Percentiles rank a stretch among this genome's conserved stretches.
Conservation (phyloP, 2,113 vertebrate genomes). For the Dromiciops gliroides region DNA sequence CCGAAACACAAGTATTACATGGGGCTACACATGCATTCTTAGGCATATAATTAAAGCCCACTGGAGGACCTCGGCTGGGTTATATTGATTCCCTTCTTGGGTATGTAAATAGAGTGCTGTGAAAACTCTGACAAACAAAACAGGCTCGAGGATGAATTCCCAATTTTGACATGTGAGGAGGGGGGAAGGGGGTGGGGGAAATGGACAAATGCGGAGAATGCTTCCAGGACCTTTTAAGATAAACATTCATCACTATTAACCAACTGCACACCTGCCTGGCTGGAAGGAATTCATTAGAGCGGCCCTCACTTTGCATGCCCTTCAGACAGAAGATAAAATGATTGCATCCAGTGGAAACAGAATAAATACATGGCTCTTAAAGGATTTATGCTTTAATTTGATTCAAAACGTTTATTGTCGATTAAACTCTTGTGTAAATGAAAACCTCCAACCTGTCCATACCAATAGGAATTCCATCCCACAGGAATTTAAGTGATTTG, state of each 20-base stretch:
- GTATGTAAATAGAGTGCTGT: slow-evolving; percentile 77
- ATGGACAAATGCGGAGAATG: slow-evolving; percentile 67
- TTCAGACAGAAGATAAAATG: slow-evolving; percentile 60
- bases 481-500: slow-evolving; percentile 39
- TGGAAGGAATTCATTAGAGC: slow-evolving; percentile 69
- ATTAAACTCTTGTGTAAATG: slow-evolving; percentile 66
- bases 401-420: slow-evolving; percentile 71
- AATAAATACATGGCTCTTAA: slow-evolving; percentile 72
- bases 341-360: slow-evolving; percentile 52
- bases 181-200: slow-evolving; percentile 40
- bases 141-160: slow-evolving; percentile 76
- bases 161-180: slow-evolving; percentile 75
- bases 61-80: slow-evolving; percentile 79
- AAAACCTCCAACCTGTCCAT: slow-evolving; percentile 55
- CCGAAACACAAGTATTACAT: slow-evolving; percentile 84
- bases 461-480: slow-evolving; percentile 47
- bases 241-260: slow-evolving; percentile 69
- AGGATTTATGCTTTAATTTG: slow-evolving; percentile 73
- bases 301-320: slow-evolving; percentile 44
- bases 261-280: slow-evolving; percentile 51
- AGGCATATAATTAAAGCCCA: slow-evolving; percentile 83
- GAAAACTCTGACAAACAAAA: slow-evolving; percentile 80
- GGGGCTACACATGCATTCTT: slow-evolving; percentile 80
- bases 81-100: slow-evolving; percentile 82
- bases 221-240: slow-evolving; percentile 68